phyloP scores from a whole-genome alignment of 2,888 invertebrate species.

The Esperia sulphurella region DNA sequence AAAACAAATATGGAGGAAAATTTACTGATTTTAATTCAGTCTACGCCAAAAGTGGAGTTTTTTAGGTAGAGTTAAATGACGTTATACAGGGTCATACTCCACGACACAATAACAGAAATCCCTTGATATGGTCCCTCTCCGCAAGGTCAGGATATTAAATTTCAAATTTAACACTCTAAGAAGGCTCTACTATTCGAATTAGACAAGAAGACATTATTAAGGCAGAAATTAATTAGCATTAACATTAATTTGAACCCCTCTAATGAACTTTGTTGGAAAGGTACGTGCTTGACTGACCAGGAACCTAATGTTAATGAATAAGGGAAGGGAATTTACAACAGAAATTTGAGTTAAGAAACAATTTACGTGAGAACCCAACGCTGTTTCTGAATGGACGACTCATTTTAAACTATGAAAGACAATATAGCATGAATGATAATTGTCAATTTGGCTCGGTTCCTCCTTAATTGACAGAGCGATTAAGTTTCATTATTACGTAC shows the following conservation, averaged over 20 bases:
- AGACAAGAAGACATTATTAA: no score
- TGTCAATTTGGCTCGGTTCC: slow-evolving; percentile 36
- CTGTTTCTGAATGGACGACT: slow-evolving; percentile 7
- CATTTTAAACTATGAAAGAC: slow-evolving; percentile 32
- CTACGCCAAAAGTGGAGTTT: background rate
- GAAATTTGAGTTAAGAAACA: slow-evolving; percentile 8
- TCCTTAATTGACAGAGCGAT: slow-evolving; percentile 47
- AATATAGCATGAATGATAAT: slow-evolving; percentile 38
- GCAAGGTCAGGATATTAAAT: no score
- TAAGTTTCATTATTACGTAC: slow-evolving; percentile 48
- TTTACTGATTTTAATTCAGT: slow-evolving; percentile 1
- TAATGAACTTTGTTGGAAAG: background rate
- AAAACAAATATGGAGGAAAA: slow-evolving; percentile 17
- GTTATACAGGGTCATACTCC: no score
- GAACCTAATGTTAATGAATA: slow-evolving; percentile 10
- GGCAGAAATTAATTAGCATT: no score
- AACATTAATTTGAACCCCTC: background rate
- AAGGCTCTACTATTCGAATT: no score
- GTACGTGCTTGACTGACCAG: background rate
- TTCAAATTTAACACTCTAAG: no score
- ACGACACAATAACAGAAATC: no score
- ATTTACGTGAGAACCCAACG: slow-evolving; percentile 14
- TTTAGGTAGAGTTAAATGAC: background rate
- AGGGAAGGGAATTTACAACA: slow-evolving; percentile 1
- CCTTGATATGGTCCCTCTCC: no score